These are phyloP conservation scores for Eptatretus burgeri DNA, from an alignment of 2,113 vertebrate genomes.

Conservation along the genomic window DNA sequence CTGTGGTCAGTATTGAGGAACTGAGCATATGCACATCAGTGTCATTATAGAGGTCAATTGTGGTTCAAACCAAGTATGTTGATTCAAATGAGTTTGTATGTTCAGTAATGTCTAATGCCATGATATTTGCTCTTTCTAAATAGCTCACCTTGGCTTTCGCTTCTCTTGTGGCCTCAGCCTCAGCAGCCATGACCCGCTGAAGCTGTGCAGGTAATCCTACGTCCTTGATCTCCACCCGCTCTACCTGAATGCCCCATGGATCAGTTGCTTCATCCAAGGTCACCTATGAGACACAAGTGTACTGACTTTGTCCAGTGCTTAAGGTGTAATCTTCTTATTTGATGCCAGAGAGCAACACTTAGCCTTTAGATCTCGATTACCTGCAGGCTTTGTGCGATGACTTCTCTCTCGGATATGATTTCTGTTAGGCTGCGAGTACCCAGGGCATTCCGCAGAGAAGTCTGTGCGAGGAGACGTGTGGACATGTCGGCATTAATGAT, in stretches of 20 bases:
- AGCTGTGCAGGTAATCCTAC: constrained; percentile 66
- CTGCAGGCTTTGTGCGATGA: constrained; percentile 3
- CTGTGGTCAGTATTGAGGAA: too few relatives aligned
- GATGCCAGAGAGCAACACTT: too few relatives aligned
- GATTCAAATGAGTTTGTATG: too few relatives aligned
- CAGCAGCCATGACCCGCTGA: constrained; percentile 89
- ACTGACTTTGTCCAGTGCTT: too few relatives aligned
- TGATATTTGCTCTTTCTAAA: too few relatives aligned
- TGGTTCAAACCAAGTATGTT: too few relatives aligned
- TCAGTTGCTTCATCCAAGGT: constrained; percentile 60
- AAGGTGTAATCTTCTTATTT: too few relatives aligned
- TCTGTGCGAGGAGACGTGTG: constrained; percentile 4
- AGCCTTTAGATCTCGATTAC: not conserved
- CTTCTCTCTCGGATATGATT: not conserved
- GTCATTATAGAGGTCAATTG: too few relatives aligned
- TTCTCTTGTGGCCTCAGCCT: constrained; percentile 60
- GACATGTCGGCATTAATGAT: not conserved
- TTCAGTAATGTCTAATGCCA: too few relatives aligned
- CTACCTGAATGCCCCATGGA: constrained; percentile 79
- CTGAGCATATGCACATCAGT: too few relatives aligned
- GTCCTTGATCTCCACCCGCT: constrained; percentile 89
- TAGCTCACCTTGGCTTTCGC: constrained; percentile 53
- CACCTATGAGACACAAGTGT: constrained; percentile 15
- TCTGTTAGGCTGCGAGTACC: constrained; percentile 2
- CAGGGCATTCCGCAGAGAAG: not conserved